Evolutionary conservation across 2,888 invertebrate genomes (phyloP).

Genomic region (Drosophila meridiana): DNA sequence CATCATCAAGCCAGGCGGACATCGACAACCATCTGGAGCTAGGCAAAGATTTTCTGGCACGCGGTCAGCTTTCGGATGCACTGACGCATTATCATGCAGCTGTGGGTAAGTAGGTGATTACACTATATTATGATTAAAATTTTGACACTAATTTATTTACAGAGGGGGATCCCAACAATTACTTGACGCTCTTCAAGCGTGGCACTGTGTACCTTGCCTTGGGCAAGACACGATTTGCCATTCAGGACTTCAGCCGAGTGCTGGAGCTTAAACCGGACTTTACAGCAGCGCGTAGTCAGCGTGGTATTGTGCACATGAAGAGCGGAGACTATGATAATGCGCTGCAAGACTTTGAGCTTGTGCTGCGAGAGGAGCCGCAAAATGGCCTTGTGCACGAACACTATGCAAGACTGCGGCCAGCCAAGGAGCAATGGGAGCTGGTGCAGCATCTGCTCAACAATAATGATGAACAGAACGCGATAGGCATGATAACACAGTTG

Average conservation of each 20-base stretch:
- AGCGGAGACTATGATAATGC: slow-evolving; percentile 94
- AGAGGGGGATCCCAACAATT: slow-evolving; percentile 98
- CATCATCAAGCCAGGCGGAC: slow-evolving; percentile 88
- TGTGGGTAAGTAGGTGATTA: slow-evolving; percentile 89
- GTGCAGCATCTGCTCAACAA: slow-evolving; percentile 88
- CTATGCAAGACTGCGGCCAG: slow-evolving; percentile 88
- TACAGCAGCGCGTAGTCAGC: slow-evolving; percentile 92
- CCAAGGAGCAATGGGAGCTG: slow-evolving; percentile 88
- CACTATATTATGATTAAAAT: not conserved
- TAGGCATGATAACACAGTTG: slow-evolving; percentile 88
- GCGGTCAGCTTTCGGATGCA: slow-evolving; percentile 97
- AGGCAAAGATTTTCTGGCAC: slow-evolving; percentile 95
- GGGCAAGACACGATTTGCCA: slow-evolving; percentile 97
- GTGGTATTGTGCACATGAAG: slow-evolving; percentile 95
- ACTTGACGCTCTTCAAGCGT: slow-evolving; percentile 97
- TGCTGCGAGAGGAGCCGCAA: slow-evolving; percentile 90
- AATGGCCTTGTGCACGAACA: slow-evolving; percentile 91
- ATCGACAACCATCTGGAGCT: slow-evolving; percentile 97
- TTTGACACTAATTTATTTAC: slow-evolving; percentile 1
- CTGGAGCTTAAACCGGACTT: slow-evolving; percentile 98
- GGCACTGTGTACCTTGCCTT: slow-evolving; percentile 98
- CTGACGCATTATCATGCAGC: slow-evolving; percentile 99
- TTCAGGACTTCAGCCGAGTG: slow-evolving; percentile 96
- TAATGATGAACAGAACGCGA: slow-evolving; percentile 87
- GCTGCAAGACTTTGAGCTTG: slow-evolving; percentile 91